Evolutionary conservation across 2,888 invertebrate genomes (phyloP), one percentile per base, ranked within the genome.

Genomic region (Melieria omissa): DNA sequence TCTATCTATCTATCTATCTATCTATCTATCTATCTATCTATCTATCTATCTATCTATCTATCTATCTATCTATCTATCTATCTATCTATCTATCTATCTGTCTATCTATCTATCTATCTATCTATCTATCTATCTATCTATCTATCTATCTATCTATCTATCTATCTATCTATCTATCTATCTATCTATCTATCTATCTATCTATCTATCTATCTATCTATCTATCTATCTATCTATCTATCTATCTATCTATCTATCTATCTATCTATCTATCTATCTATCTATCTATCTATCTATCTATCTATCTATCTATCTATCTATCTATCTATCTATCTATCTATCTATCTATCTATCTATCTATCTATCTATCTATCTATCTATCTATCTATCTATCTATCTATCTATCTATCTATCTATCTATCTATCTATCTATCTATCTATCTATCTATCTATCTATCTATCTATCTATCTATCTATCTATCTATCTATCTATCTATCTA

Each of bases 351-450:
- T 47, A 47, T 47, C 47, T 47, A 47, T 47, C 47, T 47, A 47
- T 47, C 47, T 47, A 47, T 47, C 47, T 47, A 66, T 57, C 55
- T 57, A 66, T 66, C 55, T 57, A 66, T 66, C 55, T 16, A 66
- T 66, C 55, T 47, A 47, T 47, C 47, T 47, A 47, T 47, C 47
- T 47, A 47, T 47, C 47, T 47, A 47, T 47, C 47, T 47, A 47
- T 47, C 47, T 47, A 47, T 47, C 47, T 47, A 47, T 47, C 47
- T 47, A 47, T 47, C 47, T 47, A 47, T 47, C 47, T 47, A 47
- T 47, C 47, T 47, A 47, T 47, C 47, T 47, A 47, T 47, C 47
- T 47, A 47, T 47, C 47, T 47, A 47, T 47, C 47, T 47, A 47
- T 47, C 47, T 47, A 47, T 47, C 47, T 47, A 47, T 47, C 47